These are phyloP conservation scores for Chitala chitala DNA, from an alignment of 2,113 vertebrate species.

Conservation along the genomic window DNA sequence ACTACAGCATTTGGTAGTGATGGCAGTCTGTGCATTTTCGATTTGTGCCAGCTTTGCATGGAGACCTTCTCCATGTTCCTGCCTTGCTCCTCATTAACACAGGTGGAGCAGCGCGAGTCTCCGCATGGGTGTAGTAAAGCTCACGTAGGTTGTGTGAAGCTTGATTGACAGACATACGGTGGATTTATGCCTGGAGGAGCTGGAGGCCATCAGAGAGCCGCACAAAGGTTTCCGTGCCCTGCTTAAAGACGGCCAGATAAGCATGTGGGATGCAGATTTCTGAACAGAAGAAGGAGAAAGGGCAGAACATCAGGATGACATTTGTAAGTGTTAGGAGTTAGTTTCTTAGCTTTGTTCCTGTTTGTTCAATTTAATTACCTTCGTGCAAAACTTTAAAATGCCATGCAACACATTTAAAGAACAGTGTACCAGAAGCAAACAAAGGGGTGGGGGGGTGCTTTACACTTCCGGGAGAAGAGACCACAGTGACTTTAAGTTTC, in stretches of 20 bases:
- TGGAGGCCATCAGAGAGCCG: constrained; percentile 47
- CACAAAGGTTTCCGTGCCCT: constrained; percentile 59
- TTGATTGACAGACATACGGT: constrained; percentile 43
- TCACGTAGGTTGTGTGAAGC: constrained; percentile 24
- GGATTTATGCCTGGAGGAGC: constrained; percentile 52
- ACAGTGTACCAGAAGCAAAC: constrained; percentile 24
- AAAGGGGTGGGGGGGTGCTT: constrained; percentile 26
- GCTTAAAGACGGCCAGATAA: constrained; percentile 56
- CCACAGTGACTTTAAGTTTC: neutral
- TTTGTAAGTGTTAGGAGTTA: constrained; percentile 57
- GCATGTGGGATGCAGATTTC: constrained; percentile 70
- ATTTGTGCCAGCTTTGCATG: too few species aligned
- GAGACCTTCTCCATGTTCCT: constrained; percentile 36
- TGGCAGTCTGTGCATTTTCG: too few species aligned
- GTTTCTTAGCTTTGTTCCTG: constrained; percentile 45
- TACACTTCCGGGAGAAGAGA: constrained; percentile 13
- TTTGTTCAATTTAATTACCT: constrained; percentile 59
- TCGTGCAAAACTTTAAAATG: constrained; percentile 50
- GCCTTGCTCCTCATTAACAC: constrained; percentile 39
- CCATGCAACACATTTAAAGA: constrained; percentile 41
- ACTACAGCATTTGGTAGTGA: too few species aligned
- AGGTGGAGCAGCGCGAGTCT: constrained; percentile 35
- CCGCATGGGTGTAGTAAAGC: constrained; percentile 43
- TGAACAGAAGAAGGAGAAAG: constrained; percentile 37
- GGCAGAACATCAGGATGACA: constrained; percentile 45